Percentiles rank a stretch among this genome's conserved stretches.
Evolutionary conservation across 2,113 vertebrate genomes (phyloP).

Genomic region (Ophthalmolycus amberensis): DNA sequence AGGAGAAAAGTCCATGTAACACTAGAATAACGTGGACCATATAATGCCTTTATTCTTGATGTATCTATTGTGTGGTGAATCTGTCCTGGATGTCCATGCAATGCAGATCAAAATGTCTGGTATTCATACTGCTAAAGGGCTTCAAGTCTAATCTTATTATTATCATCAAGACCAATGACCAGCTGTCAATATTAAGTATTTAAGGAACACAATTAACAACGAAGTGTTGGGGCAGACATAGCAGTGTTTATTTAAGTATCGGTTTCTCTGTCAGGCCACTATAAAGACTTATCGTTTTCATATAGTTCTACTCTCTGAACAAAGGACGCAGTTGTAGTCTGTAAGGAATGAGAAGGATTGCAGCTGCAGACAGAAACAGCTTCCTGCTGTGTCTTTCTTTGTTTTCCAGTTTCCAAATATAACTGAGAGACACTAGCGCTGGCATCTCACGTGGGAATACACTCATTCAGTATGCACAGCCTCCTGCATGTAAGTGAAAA

Average conservation of each 20-base stretch:
- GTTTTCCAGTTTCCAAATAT: constrained; percentile 60
- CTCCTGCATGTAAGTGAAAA: background rate
- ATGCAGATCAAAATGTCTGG: background rate
- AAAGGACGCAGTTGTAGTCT: background rate
- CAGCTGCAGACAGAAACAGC: background rate
- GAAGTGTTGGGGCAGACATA: background rate
- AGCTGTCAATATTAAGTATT: background rate
- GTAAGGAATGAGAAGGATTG: constrained; percentile 1
- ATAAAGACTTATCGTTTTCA: background rate
- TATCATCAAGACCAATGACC: background rate
- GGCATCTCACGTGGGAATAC: constrained; percentile 32
- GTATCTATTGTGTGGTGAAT: background rate
- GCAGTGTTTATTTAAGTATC: background rate
- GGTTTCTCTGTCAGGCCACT: background rate
- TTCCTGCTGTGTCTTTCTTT: constrained; percentile 40
- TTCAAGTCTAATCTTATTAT: background rate
- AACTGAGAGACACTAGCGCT: constrained; percentile 32
- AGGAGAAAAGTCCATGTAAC: background rate
- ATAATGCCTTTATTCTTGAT: background rate
- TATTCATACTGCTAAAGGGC: background rate
- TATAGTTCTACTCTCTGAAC: constrained; percentile 3
- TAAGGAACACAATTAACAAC: background rate
- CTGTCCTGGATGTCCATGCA: background rate
- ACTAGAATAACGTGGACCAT: background rate
- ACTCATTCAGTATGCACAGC: background rate